A percentile compares a stretch with the other conserved stretches of the same genome.
These are phyloP conservation scores for Epizoanthus rinbou DNA, from an alignment of 92 coral and sea anemone genomes.

Conservation along the genomic window DNA sequence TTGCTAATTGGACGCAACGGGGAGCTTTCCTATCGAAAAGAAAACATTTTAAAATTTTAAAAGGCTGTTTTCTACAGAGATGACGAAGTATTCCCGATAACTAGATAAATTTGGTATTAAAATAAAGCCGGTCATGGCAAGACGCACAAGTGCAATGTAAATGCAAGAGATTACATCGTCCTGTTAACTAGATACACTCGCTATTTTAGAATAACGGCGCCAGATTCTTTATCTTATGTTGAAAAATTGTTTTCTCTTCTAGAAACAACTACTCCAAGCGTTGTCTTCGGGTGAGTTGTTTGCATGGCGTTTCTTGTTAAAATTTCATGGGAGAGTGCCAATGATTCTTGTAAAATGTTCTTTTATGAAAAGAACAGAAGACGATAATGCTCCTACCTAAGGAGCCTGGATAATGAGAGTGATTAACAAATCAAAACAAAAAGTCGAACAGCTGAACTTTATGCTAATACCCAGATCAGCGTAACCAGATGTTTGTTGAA, in stretches of 20 bases:
- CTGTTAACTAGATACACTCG: neutral
- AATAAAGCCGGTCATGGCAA: neutral
- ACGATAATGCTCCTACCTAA: slow-evolving; percentile 35
- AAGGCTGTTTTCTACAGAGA: slow-evolving; percentile 4
- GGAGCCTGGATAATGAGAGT: slow-evolving; percentile 43
- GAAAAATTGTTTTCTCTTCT: slow-evolving; percentile 19
- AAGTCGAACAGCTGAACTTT: slow-evolving; percentile 59
- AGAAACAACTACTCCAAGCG: slow-evolving; percentile 39
- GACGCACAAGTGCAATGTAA: neutral
- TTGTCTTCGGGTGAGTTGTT: slow-evolving; percentile 23
- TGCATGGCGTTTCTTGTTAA: slow-evolving; percentile 22
- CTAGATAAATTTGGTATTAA: neutral
- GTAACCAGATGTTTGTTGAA: slow-evolving; percentile 26
- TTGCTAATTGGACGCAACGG: slow-evolving; percentile 34
- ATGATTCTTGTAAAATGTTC: slow-evolving; percentile 60
- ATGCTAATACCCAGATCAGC: slow-evolving; percentile 42
- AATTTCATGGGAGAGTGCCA: slow-evolving; percentile 46
- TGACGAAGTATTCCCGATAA: neutral
- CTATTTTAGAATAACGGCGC: neutral
- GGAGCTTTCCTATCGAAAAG: slow-evolving; percentile 38
- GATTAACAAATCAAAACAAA: slow-evolving; percentile 69
- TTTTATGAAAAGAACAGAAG: slow-evolving; percentile 63
- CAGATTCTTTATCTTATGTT: neutral
- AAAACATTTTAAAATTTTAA: slow-evolving; percentile 8
- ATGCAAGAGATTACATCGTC: neutral